Percentiles rank a stretch among this genome's conserved stretches.
Conservation (phyloP, 1,140 invertebrate genomes). For the Pteromalus puparum region DNA sequence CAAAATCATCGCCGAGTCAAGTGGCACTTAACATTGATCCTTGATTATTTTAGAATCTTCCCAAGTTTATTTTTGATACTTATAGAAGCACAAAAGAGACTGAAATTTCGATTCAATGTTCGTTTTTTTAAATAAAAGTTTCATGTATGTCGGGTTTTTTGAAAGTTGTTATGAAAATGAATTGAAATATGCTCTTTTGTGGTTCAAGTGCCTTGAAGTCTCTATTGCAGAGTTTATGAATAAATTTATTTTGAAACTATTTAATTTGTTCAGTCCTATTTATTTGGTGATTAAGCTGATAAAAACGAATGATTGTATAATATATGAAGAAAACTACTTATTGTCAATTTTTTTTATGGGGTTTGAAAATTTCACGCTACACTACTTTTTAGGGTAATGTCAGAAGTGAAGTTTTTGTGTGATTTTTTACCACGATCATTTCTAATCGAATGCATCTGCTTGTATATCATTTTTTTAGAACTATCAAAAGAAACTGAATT, state of each 20-base stretch:
- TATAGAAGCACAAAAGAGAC: conserved; percentile 50
- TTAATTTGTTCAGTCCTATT: conserved; percentile 19
- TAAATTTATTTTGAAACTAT: conserved; percentile 48
- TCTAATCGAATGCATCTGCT: not conserved
- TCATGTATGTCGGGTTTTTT: not conserved
- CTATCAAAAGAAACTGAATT: not conserved
- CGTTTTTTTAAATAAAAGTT: not conserved
- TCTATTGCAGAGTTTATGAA: conserved; percentile 25
- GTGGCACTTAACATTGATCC: not conserved
- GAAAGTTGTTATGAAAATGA: conserved; percentile 3
- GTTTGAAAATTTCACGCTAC: not conserved
- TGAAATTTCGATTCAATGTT: conserved; percentile 6
- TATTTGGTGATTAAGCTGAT: conserved; percentile 12
- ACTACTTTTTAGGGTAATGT: conserved; percentile 9
- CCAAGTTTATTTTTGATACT: conserved; percentile 60
- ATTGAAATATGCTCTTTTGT: conserved; percentile 50
- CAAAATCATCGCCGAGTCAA: conserved; percentile 13
- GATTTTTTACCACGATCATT: conserved; percentile 17
- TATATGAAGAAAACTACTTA: not conserved
- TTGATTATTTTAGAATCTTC: conserved; percentile 28
- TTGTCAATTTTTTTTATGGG: conserved; percentile 12
- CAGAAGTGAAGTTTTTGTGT: conserved; percentile 14
- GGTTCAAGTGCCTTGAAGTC: conserved; percentile 52
- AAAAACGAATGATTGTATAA: not conserved
- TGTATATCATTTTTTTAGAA: conserved; percentile 3